Evolutionary conservation across 2,113 vertebrate species (phyloP).

Genomic region (Myodes glareolus): DNA sequence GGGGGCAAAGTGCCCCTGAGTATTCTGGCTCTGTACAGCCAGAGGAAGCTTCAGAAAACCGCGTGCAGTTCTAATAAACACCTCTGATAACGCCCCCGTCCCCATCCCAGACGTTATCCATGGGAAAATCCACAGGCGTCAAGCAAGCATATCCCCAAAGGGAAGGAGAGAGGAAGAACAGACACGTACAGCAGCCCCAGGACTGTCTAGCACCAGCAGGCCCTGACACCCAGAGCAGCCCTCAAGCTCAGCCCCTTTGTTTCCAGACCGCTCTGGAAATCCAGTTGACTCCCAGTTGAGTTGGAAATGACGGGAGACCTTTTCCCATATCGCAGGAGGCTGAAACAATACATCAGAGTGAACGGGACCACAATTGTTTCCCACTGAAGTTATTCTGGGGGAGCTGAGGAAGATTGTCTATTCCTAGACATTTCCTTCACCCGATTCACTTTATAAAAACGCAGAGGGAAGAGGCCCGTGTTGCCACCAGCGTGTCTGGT

Average conservation of each 20-base stretch:
- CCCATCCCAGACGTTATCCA: neutral
- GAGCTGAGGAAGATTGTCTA: conserved; percentile 88
- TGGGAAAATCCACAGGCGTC: conserved; percentile 63
- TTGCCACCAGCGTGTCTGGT: conserved; percentile 55
- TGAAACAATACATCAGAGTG: conserved; percentile 85
- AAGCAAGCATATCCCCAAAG: neutral
- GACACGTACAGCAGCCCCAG: neutral
- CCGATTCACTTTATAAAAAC: conserved; percentile 74
- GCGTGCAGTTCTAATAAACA: neutral
- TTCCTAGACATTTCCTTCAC: conserved; percentile 88
- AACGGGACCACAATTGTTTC: conserved; percentile 87
- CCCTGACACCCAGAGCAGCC: conserved; percentile 80
- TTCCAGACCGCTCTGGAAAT: conserved; percentile 80
- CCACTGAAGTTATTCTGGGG: conserved; percentile 88
- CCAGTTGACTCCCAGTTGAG: conserved; percentile 77
- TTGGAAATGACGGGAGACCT: conserved; percentile 83
- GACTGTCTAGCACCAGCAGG: conserved; percentile 40
- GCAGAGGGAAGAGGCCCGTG: conserved; percentile 69
- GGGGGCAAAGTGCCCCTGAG: neutral
- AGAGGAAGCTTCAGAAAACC: neutral
- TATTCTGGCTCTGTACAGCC: neutral
- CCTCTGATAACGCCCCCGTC: neutral
- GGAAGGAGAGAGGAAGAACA: conserved; percentile 59
- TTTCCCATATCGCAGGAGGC: conserved; percentile 83
- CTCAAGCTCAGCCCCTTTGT: conserved; percentile 84